Evolutionary conservation across 2,888 invertebrate genomes (phyloP).

Genomic region (Ornithoptera priamus): DNA sequence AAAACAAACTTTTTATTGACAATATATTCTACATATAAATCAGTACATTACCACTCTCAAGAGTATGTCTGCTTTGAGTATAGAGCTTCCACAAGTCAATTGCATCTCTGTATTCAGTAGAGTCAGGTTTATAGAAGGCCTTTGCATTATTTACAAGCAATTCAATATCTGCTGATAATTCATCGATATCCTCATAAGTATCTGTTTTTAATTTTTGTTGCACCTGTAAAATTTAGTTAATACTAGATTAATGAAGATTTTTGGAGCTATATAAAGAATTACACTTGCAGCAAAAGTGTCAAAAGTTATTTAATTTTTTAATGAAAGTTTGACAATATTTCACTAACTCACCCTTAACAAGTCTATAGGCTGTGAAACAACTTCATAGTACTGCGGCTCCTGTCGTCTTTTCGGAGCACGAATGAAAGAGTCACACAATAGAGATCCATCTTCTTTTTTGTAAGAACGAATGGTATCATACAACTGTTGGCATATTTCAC

Average conservation of each 20-base stretch:
- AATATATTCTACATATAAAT: neutral
- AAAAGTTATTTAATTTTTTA: neutral
- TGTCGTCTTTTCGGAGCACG: constrained; percentile 96
- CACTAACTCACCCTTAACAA: constrained; percentile 82
- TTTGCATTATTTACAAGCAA: constrained; percentile 96
- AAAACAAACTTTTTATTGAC: too few species aligned
- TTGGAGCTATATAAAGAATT: neutral
- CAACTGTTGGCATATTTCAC: constrained; percentile 93
- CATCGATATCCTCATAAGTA: constrained; percentile 96
- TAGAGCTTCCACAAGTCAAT: constrained; percentile 93
- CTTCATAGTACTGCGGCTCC: constrained; percentile 94
- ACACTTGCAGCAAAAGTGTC: neutral
- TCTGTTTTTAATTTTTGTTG: constrained; percentile 98
- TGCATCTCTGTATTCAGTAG: constrained; percentile 94
- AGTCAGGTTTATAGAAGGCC: constrained; percentile 94
- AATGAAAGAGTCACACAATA: constrained; percentile 96
- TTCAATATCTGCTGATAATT: constrained; percentile 93
- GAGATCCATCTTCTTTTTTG: constrained; percentile 94
- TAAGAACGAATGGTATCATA: constrained; percentile 94
- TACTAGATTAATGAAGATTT: neutral
- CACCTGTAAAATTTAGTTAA: constrained; percentile 72
- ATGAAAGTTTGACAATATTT: neutral
- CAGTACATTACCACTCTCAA: constrained; percentile 59
- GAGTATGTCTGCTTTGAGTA: constrained; percentile 64
- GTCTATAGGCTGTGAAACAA: constrained; percentile 97